Percentiles rank a stretch among this genome's conserved stretches.
Evolutionary conservation across 1,140 invertebrate species (phyloP).

Genomic region (Platorchestia sp.): DNA sequence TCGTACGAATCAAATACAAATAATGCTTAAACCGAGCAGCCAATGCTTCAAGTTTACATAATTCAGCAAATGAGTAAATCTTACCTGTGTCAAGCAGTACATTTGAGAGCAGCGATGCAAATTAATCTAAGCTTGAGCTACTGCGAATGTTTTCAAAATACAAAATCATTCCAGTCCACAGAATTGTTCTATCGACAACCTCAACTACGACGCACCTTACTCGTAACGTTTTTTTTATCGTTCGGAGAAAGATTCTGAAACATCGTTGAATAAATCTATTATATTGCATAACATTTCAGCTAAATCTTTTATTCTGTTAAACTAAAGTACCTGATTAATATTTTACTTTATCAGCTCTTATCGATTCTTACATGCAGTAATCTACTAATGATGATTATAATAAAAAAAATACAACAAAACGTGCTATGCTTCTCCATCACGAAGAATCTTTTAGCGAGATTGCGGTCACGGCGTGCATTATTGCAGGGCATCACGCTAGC

Average conservation of each 20-base stretch:
- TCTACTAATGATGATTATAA: neutral
- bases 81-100: too few relatives aligned
- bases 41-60: too few relatives aligned
- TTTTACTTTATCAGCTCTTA: neutral
- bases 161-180: too few relatives aligned
- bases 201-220: too few relatives aligned
- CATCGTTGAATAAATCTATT: neutral
- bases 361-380: neutral
- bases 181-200: too few relatives aligned
- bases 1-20: too few relatives aligned
- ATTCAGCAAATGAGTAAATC: too few relatives aligned
- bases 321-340: neutral
- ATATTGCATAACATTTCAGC: neutral
- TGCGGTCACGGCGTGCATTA: neutral
- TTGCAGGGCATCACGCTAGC: neutral
- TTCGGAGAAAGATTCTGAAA: neutral
- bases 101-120: too few relatives aligned
- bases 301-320: neutral
- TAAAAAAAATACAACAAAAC: neutral
- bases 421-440: neutral
- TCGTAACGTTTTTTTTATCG: neutral
- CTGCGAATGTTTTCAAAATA: too few relatives aligned
- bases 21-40: too few relatives aligned
- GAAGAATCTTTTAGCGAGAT: neutral
- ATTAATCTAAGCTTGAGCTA: too few relatives aligned